phyloP scores from a whole-genome alignment of 2,888 invertebrate genomes.

The Griposia aprilina region DNA sequence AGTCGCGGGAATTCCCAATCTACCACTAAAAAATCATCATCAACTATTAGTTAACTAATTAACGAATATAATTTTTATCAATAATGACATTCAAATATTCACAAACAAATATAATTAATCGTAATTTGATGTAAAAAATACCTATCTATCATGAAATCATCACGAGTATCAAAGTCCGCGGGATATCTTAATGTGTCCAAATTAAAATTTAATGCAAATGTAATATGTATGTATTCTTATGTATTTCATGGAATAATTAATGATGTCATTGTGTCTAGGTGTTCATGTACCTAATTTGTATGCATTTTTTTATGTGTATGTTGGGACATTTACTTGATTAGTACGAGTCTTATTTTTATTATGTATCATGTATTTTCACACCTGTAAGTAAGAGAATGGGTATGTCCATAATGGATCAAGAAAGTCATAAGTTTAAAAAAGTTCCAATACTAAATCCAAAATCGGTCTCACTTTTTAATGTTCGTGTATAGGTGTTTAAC shows the following conservation, averaged over 20 bases:
- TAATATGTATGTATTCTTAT: not conserved
- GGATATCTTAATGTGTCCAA: conserved; percentile 51
- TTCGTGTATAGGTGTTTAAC: not conserved
- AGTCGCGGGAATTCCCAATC: not conserved
- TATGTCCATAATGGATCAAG: no score
- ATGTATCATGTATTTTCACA: not conserved
- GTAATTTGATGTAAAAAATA: conserved; percentile 36
- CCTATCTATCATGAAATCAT: conserved; percentile 61
- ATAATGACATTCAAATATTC: conserved; percentile 28
- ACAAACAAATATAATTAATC: conserved; percentile 47
- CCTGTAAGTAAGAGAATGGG: no score
- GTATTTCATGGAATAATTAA: conserved; percentile 14
- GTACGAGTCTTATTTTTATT: not conserved
- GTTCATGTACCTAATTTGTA: not conserved
- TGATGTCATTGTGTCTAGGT: conserved; percentile 7
- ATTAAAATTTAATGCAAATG: conserved; percentile 15
- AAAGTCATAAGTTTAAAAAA: not conserved
- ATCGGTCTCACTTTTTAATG: not conserved
- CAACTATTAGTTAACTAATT: conserved; percentile 20
- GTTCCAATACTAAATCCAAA: not conserved
- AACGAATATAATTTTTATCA: conserved; percentile 38
- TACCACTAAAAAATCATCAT: not conserved
- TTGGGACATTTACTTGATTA: not conserved
- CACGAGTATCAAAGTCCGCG: conserved; percentile 62
- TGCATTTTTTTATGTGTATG: not conserved